Evolutionary conservation across 1,140 invertebrate genomes (phyloP), one percentile per base, ranked within the genome.

Genomic region (Pomacea maculata): DNA sequence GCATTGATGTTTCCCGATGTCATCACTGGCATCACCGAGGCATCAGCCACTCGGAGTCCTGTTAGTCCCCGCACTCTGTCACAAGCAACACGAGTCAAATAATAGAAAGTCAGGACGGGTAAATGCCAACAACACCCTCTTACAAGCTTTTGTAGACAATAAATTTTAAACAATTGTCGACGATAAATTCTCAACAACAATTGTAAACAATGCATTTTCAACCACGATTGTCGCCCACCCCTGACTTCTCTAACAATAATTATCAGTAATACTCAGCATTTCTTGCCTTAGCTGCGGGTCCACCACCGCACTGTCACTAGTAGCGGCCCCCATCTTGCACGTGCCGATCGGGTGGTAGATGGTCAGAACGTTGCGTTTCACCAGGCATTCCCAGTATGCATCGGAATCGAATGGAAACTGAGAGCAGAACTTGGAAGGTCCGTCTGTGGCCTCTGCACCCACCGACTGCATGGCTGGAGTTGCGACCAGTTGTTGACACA

Each of bases 271-370:
- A 45, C 34, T 45, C 2, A 45, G 1, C n/a, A 54, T 5, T 55
- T 19, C 75, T 55, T 77, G 89, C 91, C 91, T 91, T 8, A 93
- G 91, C 84, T 95, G 93, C 15, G 95, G 94, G 91, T 98, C 97
- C 0, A 98, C 97, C 0, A 98, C 97, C 0, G 96, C 96, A 9
- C 94, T 94, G 15, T 93, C 92, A 88, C 97, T 96, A 93, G 94
- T 95, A 73, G 94, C 94, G 0, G 95, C 95, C 0, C 97, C 97
- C 97, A 99, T 99, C 89, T 97, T 98, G 76, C 95, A 96, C 0
- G 97, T 97, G 0, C 96, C 96, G 0, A 96, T 94, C 0, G 96
- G 96, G 93, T 98, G 96, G 88, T 97, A 97, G 68, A 95, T 94
- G 0, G 96, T 97, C n/a, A 87, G 83, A 17, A 90, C 85, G 29